A percentile compares a stretch with the other conserved stretches of the same genome.
Evolutionary conservation across 2,113 vertebrate genomes (phyloP).

Genomic region (Oncorhynchus clarkii): DNA sequence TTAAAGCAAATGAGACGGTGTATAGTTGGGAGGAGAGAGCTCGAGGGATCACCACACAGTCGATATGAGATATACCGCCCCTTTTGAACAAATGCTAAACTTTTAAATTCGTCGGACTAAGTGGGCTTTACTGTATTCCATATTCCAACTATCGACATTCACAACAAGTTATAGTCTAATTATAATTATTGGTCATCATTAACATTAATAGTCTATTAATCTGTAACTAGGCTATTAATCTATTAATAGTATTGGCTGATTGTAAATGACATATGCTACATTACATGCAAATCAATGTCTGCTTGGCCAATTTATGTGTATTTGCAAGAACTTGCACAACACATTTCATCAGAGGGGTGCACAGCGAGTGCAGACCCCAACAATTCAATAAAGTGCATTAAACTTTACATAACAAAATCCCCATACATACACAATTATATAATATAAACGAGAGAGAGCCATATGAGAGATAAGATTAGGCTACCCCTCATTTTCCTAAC

Average conservation of each 20-base stretch:
- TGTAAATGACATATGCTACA: not conserved
- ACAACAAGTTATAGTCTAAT: not conserved
- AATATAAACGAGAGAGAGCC: conserved; percentile 4
- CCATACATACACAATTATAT: not conserved
- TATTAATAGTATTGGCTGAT: not conserved
- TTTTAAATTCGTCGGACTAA: conserved; percentile 12
- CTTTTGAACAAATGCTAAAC: conserved; percentile 27
- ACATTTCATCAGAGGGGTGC: not conserved
- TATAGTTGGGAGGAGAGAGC: not conserved
- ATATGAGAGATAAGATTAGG: not conserved
- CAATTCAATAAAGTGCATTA: conserved; percentile 2
- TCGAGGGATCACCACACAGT: conserved; percentile 3
- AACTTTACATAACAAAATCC: conserved; percentile 5
- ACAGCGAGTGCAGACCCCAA: not conserved
- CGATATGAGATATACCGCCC: conserved; percentile 17
- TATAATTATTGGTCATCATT: not conserved
- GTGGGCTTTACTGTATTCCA: conserved; percentile 9
- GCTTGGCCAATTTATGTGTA: not conserved
- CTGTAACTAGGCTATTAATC: not conserved
- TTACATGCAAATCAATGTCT: not conserved
- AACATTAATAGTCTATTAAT: not conserved
- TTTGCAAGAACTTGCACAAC: not conserved
- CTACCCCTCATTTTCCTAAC: not conserved
- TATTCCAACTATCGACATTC: conserved; percentile 1
- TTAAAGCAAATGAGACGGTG: conserved; percentile 1